Evolutionary conservation across 2,113 vertebrate species (phyloP), one percentile per base, ranked within the genome.

Genomic region (Neodontobutis hainanensis): DNA sequence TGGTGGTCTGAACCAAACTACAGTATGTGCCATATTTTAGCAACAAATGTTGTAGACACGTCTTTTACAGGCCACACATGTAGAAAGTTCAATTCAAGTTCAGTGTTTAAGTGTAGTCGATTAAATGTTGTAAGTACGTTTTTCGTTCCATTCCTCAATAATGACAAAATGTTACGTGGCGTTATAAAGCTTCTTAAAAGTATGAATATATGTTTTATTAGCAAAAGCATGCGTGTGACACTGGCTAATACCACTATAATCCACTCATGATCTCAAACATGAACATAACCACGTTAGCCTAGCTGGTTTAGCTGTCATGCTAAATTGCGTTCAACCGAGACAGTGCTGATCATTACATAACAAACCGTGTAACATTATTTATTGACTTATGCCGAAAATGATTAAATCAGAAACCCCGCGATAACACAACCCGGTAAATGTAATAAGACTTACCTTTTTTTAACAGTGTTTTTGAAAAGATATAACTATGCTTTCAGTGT

Each of bases 341-440:
- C 19, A 58, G 16, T 16, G 4, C 42, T 51, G 8, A 5, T 5
- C 11, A 45, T 77, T 77, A 81, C 62, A 56, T 73, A 84, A 84
- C 53, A 69, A 52, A 16, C 49, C 35, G 7, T 15, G 27, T 62
- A 27, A 15, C 49, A 12, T 38, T 38, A 9, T 14, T 55, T n/a
- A 55, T 34, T 8, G 8, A 11, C 4, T 51, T 44, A 0, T n/a
- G 3, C 11, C 12, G 2, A 10, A 32, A 7, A 32, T 7, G 4
- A 2, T 12, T 43, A 0, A 35, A 6, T 0, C 0, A 56, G 3
- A 0, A 42, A 34, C 9, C 36, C 14, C 1, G 11, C 2, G 1
- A 14, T 0, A n/a, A 6, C 0, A 3, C 7, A 0, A 8, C 14
- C 11, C 6, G 11, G 14, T 2, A 11, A 0, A 16, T 1, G 11